phyloP scores from a whole-genome alignment of 2,888 invertebrate species.

The Catonia carolina region DNA sequence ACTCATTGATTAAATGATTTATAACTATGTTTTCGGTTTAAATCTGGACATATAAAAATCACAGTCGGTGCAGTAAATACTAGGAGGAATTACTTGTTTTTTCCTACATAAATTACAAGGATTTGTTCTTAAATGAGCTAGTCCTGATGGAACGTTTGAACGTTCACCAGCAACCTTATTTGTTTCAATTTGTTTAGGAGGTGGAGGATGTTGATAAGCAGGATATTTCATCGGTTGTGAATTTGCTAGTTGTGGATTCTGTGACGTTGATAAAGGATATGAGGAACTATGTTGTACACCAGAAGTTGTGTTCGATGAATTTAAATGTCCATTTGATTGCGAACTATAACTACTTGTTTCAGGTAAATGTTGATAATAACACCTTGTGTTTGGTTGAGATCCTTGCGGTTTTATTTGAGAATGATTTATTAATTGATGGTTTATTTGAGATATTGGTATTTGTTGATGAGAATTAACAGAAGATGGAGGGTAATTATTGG shows the following conservation, averaged over 20 bases:
- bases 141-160: conserved; percentile 26
- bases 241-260: conserved; percentile 5
- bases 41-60: conserved; percentile 87
- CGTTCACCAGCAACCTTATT: conserved; percentile 18
- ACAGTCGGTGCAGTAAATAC: conserved; percentile 82
- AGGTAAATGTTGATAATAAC: conserved; percentile 39
- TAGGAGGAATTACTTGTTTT: conserved; percentile 68
- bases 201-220: conserved; percentile 59
- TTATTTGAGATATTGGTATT: not conserved
- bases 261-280: too few species aligned
- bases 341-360: too few species aligned
- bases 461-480: not conserved
- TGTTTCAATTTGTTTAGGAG: conserved; percentile 44
- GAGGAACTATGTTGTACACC: too few species aligned
- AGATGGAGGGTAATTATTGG: too few species aligned
- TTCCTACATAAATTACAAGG: conserved; percentile 84
- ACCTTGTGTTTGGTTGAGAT: conserved; percentile 34
- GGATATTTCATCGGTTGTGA: conserved; percentile 37
- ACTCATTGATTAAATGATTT: not conserved
- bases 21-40: conserved; percentile 49
- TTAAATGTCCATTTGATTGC: too few species aligned
- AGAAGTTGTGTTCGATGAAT: too few species aligned
- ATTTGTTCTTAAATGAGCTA: conserved; percentile 50
- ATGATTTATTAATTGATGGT: not conserved
- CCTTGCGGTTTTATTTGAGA: conserved; percentile 1